A percentile compares a stretch with the other conserved stretches of the same genome.
phyloP scores from a whole-genome alignment of 1,140 invertebrate species.

The Drosophila tropicalis region DNA sequence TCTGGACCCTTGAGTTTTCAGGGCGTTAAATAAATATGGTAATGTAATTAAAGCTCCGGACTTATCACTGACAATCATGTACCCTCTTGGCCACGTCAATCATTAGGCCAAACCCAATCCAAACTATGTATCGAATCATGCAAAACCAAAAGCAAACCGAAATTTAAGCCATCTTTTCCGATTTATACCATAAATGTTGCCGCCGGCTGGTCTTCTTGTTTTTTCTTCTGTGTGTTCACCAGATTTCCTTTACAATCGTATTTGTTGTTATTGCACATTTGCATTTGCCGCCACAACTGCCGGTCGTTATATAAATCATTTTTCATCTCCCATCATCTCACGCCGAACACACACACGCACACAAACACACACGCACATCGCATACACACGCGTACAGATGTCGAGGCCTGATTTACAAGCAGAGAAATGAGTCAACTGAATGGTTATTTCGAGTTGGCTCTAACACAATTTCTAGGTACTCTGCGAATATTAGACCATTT shows the following conservation, averaged over 20 bases:
- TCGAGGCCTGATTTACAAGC: constrained; percentile 56
- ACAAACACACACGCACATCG: not conserved
- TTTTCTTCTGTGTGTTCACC: constrained; percentile 24
- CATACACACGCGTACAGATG: constrained; percentile 8
- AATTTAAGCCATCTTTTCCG: constrained; percentile 73
- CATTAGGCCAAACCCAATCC: constrained; percentile 33
- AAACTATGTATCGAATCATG: constrained; percentile 50
- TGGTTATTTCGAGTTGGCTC: constrained; percentile 24
- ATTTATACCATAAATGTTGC: constrained; percentile 48
- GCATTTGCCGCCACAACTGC: constrained; percentile 41
- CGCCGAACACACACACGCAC: not conserved
- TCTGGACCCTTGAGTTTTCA: constrained; percentile 18
- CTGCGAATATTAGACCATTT: not conserved
- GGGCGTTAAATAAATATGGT: constrained; percentile 41
- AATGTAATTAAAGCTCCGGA: constrained; percentile 39
- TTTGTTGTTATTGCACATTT: constrained; percentile 30
- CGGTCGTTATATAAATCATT: constrained; percentile 70
- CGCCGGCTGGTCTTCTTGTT: constrained; percentile 26
- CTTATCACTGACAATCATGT: not conserved
- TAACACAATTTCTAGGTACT: not conserved
- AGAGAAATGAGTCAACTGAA: constrained; percentile 37
- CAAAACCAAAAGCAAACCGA: constrained; percentile 42
- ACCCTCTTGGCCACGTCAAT: constrained; percentile 61
- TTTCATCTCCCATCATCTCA: constrained; percentile 23
- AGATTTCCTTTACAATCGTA: constrained; percentile 44